These are phyloP conservation scores for Euphydryas editha DNA, from an alignment of 2,888 invertebrate species.

Conservation along the genomic window DNA sequence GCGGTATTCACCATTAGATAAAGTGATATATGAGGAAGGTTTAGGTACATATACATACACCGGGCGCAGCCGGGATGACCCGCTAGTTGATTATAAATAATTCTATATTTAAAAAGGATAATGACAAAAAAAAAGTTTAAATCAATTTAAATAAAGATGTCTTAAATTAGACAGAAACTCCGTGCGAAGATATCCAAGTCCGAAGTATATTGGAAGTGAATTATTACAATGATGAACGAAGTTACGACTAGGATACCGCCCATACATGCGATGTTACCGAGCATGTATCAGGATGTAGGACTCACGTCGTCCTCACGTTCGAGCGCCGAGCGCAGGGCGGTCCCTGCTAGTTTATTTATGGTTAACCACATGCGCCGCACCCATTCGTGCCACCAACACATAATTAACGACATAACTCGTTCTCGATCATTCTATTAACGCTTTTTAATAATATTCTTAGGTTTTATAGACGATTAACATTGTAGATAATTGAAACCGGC, in stretches of 20 bases:
- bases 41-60: too few species aligned
- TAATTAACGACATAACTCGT: conserved; percentile 50
- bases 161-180: conserved; percentile 10
- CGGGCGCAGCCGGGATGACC: too few species aligned
- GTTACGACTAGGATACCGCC: conserved; percentile 34
- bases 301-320: conserved; percentile 47
- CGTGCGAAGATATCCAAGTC: conserved; percentile 13
- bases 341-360: conserved; percentile 68
- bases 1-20: too few species aligned
- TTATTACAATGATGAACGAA: conserved; percentile 32
- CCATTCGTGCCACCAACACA: conserved; percentile 62
- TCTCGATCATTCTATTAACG: conserved; percentile 41
- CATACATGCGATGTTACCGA: conserved; percentile 24
- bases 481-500: conserved; percentile 14
- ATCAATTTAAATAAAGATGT: conserved; percentile 34
- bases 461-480: conserved; percentile 33
- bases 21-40: too few species aligned
- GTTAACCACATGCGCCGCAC: conserved; percentile 62
- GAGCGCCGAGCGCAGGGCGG: conserved; percentile 64
- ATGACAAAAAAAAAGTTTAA: conserved; percentile 4
- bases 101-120: not conserved
- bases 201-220: conserved; percentile 26
- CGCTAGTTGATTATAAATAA: too few species aligned
- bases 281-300: conserved; percentile 1
- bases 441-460: conserved; percentile 36